Evolutionary conservation across 2,888 invertebrate species (phyloP).

Genomic region (Thumatha senex): DNA sequence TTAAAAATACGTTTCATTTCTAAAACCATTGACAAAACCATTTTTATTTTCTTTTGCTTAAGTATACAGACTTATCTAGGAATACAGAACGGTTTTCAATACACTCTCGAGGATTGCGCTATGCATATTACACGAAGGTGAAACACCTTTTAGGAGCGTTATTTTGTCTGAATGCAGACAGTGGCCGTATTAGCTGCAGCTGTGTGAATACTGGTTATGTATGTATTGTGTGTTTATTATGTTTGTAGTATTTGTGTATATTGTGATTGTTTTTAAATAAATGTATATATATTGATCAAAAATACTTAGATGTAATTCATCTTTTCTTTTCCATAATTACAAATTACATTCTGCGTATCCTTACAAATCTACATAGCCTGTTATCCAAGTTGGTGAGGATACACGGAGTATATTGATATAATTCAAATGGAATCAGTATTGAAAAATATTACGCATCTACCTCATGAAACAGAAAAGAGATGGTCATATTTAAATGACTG

Average conservation of each 20-base stretch:
- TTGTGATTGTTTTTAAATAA: neutral
- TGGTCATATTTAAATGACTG: too few relatives aligned
- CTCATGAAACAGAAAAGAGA: too few relatives aligned
- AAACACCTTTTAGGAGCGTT: constrained; percentile 43
- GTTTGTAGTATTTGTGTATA: neutral
- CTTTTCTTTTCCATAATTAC: too few relatives aligned
- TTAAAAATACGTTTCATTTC: neutral
- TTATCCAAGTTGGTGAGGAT: too few relatives aligned
- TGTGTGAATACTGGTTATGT: constrained; percentile 7
- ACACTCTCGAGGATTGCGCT: constrained; percentile 32
- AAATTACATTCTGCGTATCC: too few relatives aligned
- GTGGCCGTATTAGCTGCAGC: constrained; percentile 12
- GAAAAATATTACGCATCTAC: too few relatives aligned
- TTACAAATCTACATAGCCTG: too few relatives aligned
- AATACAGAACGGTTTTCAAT: constrained; percentile 21
- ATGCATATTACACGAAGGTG: constrained; percentile 40
- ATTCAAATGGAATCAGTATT: too few relatives aligned
- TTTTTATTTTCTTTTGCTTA: constrained; percentile 35
- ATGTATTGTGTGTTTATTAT: constrained; percentile 3
- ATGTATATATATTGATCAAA: too few relatives aligned
- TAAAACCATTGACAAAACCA: constrained; percentile 18
- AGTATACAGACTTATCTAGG: constrained; percentile 34
- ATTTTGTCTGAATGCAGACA: constrained; percentile 37
- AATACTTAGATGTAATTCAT: too few relatives aligned
- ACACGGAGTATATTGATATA: too few relatives aligned